A percentile compares a stretch with the other conserved stretches of the same genome.
Conservation (phyloP, 2,797 vertebrate species). For the Macroramphosus scolopax region DNA sequence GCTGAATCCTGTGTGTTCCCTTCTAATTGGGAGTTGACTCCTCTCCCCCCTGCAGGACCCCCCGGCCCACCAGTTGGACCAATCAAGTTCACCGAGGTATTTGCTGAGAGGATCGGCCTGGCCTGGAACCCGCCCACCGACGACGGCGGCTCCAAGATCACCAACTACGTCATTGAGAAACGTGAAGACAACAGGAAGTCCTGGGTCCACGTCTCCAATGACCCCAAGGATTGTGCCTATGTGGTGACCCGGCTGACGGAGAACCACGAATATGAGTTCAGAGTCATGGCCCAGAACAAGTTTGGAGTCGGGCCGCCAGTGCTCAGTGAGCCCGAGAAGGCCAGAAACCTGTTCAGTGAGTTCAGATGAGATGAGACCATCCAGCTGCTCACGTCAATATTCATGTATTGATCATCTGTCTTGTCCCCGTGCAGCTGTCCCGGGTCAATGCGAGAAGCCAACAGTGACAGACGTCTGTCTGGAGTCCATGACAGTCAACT, state of each 20-base stretch:
- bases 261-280: constrained; percentile 95
- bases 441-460: constrained; percentile 95
- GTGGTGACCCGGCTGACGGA: constrained; percentile 91
- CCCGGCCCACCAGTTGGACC: constrained; percentile 91
- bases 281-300: constrained; percentile 97
- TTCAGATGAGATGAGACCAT: constrained; percentile 23
- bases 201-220: constrained; percentile 91
- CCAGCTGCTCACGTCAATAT: too few relatives aligned
- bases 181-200: constrained; percentile 93
- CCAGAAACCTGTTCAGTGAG: constrained; percentile 97
- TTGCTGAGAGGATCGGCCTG: constrained; percentile 92
- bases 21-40: too few relatives aligned
- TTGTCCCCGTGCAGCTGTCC: constrained; percentile 83
- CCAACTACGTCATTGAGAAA: constrained; percentile 97
- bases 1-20: too few relatives aligned
- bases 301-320: constrained; percentile 92
- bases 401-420: background rate
- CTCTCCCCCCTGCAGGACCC: constrained; percentile 78
- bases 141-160: constrained; percentile 95
- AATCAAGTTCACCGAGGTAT: constrained; percentile 91
- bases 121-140: constrained; percentile 91
- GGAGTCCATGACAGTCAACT: constrained; percentile 94
- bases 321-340: constrained; percentile 92
- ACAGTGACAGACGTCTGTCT: constrained; percentile 88
- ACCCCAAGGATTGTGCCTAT: constrained; percentile 91